Evolutionary conservation across 1,140 invertebrate species (phyloP).

Genomic region (Wasmannia auropunctata): DNA sequence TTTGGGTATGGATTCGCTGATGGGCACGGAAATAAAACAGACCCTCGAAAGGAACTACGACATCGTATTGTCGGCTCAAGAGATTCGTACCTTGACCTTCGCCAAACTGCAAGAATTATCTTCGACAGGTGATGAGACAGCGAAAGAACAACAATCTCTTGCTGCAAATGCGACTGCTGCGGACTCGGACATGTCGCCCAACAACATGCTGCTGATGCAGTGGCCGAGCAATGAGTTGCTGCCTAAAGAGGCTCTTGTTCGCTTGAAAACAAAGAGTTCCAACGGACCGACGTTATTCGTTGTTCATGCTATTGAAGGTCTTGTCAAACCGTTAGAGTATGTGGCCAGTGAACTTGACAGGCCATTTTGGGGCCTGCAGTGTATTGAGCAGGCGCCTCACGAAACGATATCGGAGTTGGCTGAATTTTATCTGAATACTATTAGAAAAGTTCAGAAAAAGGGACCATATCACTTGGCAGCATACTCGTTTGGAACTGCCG

Average conservation of each 20-base stretch:
- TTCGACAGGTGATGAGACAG: slow-evolving; percentile 67
- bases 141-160: slow-evolving; percentile 39
- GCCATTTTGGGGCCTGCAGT: slow-evolving; percentile 96
- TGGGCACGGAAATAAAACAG: slow-evolving; percentile 99
- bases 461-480: slow-evolving; percentile 95
- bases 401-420: slow-evolving; percentile 91
- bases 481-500: slow-evolving; percentile 97
- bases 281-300: slow-evolving; percentile 88
- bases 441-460: slow-evolving; percentile 91
- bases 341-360: slow-evolving; percentile 90
- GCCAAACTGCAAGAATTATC: slow-evolving; percentile 90
- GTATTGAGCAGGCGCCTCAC: slow-evolving; percentile 91
- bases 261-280: slow-evolving; percentile 86
- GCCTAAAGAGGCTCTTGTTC: slow-evolving; percentile 88
- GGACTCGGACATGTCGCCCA: not conserved
- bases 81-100: slow-evolving; percentile 94
- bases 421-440: slow-evolving; percentile 91
- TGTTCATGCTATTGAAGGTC: slow-evolving; percentile 97
- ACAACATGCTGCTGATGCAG: slow-evolving; percentile 72
- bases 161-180: slow-evolving; percentile 50
- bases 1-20: slow-evolving; percentile 98
- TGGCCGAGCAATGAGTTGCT: slow-evolving; percentile 84
- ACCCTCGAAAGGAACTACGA: slow-evolving; percentile 97
- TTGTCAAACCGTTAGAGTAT: slow-evolving; percentile 89
- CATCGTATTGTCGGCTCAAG: slow-evolving; percentile 93